phyloP scores from a whole-genome alignment of 2,888 invertebrate species.

The Mythimna loreyi region DNA sequence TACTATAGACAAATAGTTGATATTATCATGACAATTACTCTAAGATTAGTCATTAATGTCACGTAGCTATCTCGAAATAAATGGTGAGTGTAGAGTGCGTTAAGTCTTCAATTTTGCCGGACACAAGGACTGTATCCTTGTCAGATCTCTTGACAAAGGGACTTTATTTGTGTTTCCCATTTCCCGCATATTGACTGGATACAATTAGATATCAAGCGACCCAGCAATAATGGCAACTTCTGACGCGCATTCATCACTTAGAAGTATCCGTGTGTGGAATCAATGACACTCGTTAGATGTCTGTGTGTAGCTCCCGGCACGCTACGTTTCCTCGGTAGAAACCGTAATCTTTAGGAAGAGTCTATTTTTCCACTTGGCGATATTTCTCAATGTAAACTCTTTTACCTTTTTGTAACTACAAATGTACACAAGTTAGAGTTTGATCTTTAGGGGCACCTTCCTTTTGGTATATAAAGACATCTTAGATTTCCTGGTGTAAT shows the following conservation, averaged over 20 bases:
- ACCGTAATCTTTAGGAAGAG: slow-evolving; percentile 38
- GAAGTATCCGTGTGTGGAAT: not conserved
- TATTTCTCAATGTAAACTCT: slow-evolving; percentile 13
- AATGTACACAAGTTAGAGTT: slow-evolving; percentile 37
- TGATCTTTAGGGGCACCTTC: slow-evolving; percentile 30
- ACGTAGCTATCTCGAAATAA: not conserved
- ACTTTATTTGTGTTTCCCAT: not conserved
- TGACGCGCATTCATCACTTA: not conserved
- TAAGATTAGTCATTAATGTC: not conserved
- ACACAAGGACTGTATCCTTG: too few relatives aligned
- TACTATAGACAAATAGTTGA: too few relatives aligned
- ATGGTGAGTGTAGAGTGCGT: not conserved
- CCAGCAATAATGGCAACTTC: not conserved
- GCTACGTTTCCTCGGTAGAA: slow-evolving; percentile 19
- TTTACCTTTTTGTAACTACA: slow-evolving; percentile 34
- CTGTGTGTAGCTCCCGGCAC: slow-evolving; percentile 11
- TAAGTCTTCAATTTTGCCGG: too few relatives aligned
- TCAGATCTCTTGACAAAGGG: too few relatives aligned
- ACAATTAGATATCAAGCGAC: too few relatives aligned
- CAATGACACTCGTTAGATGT: not conserved
- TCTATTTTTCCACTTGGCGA: slow-evolving; percentile 50
- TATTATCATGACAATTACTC: slow-evolving; percentile 14
- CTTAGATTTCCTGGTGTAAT: not conserved
- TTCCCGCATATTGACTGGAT: not conserved
- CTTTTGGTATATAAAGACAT: not conserved